Conservation (phyloP, 2,113 vertebrate species). For the Salvator merianae region DNA sequence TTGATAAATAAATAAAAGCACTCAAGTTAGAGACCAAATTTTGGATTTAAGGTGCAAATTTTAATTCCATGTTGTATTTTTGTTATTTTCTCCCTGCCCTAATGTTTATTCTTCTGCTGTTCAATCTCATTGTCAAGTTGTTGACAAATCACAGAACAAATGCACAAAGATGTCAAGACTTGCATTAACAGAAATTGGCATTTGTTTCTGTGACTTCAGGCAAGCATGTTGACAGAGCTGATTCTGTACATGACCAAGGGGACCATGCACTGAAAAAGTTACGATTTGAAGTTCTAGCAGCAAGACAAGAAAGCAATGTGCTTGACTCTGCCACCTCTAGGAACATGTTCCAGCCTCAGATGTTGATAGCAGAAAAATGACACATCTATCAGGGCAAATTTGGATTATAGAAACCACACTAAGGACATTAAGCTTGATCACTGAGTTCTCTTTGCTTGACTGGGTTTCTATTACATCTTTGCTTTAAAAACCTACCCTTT, state of each 20-base stretch:
- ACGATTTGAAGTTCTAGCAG: constrained; percentile 1
- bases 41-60: background rate
- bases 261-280: background rate
- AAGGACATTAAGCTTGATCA: constrained; percentile 65
- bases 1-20: background rate
- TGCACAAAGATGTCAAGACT: background rate
- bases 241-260: background rate
- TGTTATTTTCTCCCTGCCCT: background rate
- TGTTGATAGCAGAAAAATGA: constrained; percentile 47
- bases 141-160: background rate
- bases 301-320: rapidly evolving
- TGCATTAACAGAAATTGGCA: background rate
- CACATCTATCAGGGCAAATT: constrained; percentile 71
- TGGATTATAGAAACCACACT: constrained; percentile 67
- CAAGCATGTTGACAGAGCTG: background rate
- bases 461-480: constrained; percentile 75
- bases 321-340: background rate
- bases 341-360: background rate
- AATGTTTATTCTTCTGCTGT: background rate
- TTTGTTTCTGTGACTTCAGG: background rate
- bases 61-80: background rate
- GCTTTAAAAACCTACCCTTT: background rate
- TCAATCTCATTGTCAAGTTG: background rate
- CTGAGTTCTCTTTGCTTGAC: constrained; percentile 72
- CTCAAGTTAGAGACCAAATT: background rate